Conservation (phyloP, 1,140 invertebrate species). For the Chionoecetes opilio region DNA sequence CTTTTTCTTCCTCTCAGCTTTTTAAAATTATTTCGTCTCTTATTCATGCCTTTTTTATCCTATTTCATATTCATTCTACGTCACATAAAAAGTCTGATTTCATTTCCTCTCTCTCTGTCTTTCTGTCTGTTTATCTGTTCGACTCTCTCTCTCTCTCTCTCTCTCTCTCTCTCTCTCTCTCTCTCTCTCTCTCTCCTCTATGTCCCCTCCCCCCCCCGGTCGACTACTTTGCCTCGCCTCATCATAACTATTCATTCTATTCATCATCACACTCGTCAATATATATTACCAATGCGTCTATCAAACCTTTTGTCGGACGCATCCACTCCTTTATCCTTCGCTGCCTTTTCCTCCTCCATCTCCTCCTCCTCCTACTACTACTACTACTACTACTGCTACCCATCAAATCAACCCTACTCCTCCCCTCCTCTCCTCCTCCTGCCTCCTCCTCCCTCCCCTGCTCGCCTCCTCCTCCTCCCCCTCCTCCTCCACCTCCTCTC, state of each 20-base stretch:
- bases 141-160: slow-evolving; percentile 10
- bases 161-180: background rate
- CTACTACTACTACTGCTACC: background rate
- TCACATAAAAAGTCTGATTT: no score
- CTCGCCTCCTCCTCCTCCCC: background rate
- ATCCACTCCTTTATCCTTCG: background rate
- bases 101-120: no score
- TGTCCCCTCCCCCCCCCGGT: background rate
- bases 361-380: background rate
- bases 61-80: no score
- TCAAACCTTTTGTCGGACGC: background rate
- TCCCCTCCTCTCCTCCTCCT: background rate
- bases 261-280: background rate
- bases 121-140: background rate
- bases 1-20: no score
- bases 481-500: slow-evolving; percentile 23
- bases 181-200: background rate
- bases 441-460: no score
- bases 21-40: no score
- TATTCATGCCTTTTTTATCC: no score
- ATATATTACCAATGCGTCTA: slow-evolving; percentile 6
- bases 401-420: background rate
- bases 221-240: background rate
- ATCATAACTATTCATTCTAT: background rate
- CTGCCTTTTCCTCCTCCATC: background rate